Conservation (phyloP, 1,140 invertebrate species). For the Lethrus apterus region DNA sequence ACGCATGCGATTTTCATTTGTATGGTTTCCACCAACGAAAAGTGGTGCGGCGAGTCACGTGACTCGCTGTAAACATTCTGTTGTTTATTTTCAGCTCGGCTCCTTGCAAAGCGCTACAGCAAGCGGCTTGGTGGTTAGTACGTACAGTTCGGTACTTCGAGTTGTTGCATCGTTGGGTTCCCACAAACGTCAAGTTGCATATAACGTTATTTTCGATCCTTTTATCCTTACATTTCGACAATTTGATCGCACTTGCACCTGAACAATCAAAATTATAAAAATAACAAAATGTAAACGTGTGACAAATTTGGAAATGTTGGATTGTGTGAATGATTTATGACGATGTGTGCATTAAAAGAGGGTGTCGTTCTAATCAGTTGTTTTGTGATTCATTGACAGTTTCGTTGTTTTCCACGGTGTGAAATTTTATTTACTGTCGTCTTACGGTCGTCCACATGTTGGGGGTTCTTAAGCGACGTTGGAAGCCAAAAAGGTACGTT, state of each 20-base stretch:
- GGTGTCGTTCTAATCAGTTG: too few relatives aligned
- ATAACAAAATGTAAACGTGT: slow-evolving; percentile 5
- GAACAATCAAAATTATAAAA: slow-evolving; percentile 1
- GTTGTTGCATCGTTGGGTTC: slow-evolving; percentile 8
- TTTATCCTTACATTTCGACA: too few relatives aligned
- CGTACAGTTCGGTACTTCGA: slow-evolving; percentile 10
- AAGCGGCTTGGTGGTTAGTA: not conserved
- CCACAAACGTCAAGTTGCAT: slow-evolving; percentile 4
- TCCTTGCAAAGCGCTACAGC: slow-evolving; percentile 3
- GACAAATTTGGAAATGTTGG: not conserved
- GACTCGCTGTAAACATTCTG: slow-evolving; percentile 7
- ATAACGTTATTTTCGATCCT: too few relatives aligned
- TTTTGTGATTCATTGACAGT: too few relatives aligned
- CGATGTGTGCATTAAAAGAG: slow-evolving; percentile 9
- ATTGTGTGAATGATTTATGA: slow-evolving; percentile 1
- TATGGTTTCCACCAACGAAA: slow-evolving; percentile 9
- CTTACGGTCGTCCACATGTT: slow-evolving; percentile 28
- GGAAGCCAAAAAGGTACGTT: slow-evolving; percentile 37
- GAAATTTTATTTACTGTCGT: slow-evolving; percentile 1
- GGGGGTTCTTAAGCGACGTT: slow-evolving; percentile 36
- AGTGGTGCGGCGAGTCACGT: slow-evolving; percentile 5
- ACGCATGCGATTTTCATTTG: slow-evolving; percentile 11
- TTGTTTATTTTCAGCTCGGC: slow-evolving; percentile 18
- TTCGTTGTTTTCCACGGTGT: slow-evolving; percentile 2
- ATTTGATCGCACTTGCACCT: slow-evolving; percentile 1